Evolutionary conservation across 2,797 vertebrate genomes (phyloP), one percentile per base, ranked within the genome.

Genomic region (Takifugu rubripes): DNA sequence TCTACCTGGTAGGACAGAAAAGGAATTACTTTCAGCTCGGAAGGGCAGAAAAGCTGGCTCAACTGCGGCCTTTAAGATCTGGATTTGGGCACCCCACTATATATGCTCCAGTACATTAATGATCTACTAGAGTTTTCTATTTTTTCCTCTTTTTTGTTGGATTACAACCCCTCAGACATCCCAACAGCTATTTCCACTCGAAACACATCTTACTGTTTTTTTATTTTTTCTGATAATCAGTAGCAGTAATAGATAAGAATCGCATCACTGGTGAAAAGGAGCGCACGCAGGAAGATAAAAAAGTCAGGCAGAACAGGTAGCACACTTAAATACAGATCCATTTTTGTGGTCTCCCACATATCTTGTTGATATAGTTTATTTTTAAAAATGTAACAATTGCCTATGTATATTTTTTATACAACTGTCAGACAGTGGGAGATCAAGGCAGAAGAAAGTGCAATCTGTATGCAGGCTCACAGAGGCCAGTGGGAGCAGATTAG

Each of bases 401-500:
- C 67, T 66, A 62, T 25, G 61, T 64, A 63, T 70, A 54, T 76
- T 84, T 14, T 40, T 82, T 78, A 75, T 85, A 56, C 64, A 61
- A 31, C 56, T 75, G 71, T 72, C 69, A 61, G 55, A 52, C 46
- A 26, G 40, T 24, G 49, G 62, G 17, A 72, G 72, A 70, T 81
- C 69, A 74, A 65, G 53, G 54, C 21, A 64, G 61, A 66, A 61
- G 55, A 77, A 75, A 79, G 31, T 57, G 62, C 73, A 68, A 88
- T 89, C 81, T 86, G 81, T 88, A 90, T 91, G 90, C 88, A 84
- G 63, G 55, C 88, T 84, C 91, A 89, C 83, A 85, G 74, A 73
- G 67, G 43, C 81, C 71, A 52, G 55, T 52, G 68, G 69, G 81
- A 77, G 54, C 54, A 48, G 52, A 54, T 58, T 49, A 52, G 58